These are phyloP conservation scores for Diaphora mendica DNA, from an alignment of 2,888 invertebrate genomes.

Conservation along the genomic window DNA sequence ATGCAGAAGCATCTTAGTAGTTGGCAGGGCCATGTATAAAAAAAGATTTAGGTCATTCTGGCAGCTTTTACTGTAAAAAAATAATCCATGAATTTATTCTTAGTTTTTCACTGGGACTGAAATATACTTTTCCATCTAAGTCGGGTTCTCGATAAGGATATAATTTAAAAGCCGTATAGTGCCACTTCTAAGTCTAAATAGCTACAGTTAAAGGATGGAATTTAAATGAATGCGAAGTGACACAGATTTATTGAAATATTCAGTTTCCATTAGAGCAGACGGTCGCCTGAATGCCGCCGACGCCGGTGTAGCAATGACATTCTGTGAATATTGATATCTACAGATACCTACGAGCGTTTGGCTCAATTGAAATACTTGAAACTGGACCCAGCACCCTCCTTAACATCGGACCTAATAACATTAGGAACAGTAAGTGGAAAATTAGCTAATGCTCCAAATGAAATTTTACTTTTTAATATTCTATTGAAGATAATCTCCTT, in stretches of 20 bases:
- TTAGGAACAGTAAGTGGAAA: background rate
- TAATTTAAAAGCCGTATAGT: background rate
- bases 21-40: too few species aligned
- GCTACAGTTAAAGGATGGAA: conserved; percentile 7
- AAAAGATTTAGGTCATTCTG: too few species aligned
- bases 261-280: conserved; percentile 1
- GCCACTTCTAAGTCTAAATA: background rate
- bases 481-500: background rate
- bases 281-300: background rate
- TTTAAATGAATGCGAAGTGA: conserved; percentile 9
- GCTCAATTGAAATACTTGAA: too few species aligned
- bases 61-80: too few species aligned
- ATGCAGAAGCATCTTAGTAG: too few species aligned
- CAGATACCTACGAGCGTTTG: background rate
- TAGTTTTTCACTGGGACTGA: background rate
- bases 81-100: background rate
- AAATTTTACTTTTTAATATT: background rate
- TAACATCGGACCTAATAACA: background rate
- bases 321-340: background rate
- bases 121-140: background rate
- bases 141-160: background rate
- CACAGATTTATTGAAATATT: conserved; percentile 14
- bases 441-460: background rate
- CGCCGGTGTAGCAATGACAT: background rate
- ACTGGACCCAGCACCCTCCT: background rate